phyloP scores from a whole-genome alignment of 1,140 invertebrate genomes.

The Sycophila sp. region DNA sequence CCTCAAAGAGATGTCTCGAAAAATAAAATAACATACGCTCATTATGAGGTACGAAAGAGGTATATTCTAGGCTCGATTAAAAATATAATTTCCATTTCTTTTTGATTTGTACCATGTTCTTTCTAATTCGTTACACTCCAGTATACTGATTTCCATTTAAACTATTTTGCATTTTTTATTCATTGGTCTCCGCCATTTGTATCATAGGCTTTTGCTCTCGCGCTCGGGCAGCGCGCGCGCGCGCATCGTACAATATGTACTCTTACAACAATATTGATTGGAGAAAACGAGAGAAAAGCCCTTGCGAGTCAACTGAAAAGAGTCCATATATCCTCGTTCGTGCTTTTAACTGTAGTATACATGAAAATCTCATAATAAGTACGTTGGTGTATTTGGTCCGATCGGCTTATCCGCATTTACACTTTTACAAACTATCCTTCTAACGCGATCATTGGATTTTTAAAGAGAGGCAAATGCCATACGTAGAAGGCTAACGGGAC shows the following conservation, averaged over 20 bases:
- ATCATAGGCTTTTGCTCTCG: slow-evolving; percentile 31
- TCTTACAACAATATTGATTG: neutral
- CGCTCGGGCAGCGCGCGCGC: neutral
- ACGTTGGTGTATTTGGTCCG: slow-evolving; percentile 31
- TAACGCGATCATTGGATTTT: neutral
- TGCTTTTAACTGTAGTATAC: neutral
- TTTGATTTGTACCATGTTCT: slow-evolving; percentile 28
- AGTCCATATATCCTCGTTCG: neutral
- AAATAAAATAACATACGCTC: no score
- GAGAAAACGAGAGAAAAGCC: slow-evolving; percentile 22
- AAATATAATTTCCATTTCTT: slow-evolving; percentile 26
- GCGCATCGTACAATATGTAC: neutral
- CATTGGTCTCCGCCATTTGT: slow-evolving; percentile 39
- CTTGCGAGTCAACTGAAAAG: neutral
- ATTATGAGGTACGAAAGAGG: neutral
- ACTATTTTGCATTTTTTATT: slow-evolving; percentile 1
- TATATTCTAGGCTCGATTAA: slow-evolving; percentile 26
- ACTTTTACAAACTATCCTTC: slow-evolving; percentile 1
- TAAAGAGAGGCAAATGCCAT: slow-evolving; percentile 9
- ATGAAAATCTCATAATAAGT: slow-evolving; percentile 16
- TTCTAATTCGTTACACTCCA: slow-evolving; percentile 25
- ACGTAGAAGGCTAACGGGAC: slow-evolving; percentile 11
- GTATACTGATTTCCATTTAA: slow-evolving; percentile 27
- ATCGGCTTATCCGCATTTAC: slow-evolving; percentile 1
- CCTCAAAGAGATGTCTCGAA: neutral